These are phyloP conservation scores for Alethe castanea DNA, from an alignment of 2,113 vertebrate genomes.

Conservation along the genomic window DNA sequence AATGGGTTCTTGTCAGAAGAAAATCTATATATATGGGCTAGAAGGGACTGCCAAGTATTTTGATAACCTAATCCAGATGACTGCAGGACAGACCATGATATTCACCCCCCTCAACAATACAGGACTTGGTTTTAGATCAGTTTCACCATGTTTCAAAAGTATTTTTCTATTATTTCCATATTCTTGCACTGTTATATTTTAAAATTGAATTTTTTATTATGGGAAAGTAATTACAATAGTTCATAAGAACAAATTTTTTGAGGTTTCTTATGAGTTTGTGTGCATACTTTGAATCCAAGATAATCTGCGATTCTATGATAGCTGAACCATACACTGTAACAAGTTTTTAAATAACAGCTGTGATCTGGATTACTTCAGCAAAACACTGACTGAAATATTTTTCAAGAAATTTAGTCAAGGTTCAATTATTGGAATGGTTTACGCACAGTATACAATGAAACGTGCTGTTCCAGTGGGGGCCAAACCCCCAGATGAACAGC, in stretches of 20 bases:
- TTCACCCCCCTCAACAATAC: neutral
- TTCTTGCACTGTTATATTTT: neutral
- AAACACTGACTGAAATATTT: neutral
- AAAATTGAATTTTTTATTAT: neutral
- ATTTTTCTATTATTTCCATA: neutral
- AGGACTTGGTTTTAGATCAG: neutral
- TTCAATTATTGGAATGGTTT: neutral
- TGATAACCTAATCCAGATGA: neutral
- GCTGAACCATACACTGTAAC: neutral
- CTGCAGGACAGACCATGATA: neutral
- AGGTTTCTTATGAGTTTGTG: neutral
- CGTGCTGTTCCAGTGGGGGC: fast-evolving
- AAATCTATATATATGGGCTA: neutral
- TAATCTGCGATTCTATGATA: neutral
- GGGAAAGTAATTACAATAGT: neutral
- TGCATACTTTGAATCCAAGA: neutral
- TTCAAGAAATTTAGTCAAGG: neutral
- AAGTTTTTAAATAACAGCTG: neutral
- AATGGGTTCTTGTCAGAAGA: neutral
- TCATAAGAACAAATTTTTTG: neutral
- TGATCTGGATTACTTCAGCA: neutral
- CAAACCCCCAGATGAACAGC: neutral
- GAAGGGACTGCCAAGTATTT: neutral
- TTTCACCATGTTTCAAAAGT: neutral
- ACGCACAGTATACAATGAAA: neutral